Evolutionary conservation across 1,140 invertebrate species (phyloP).

Genomic region (Dolichoris vasculosae): DNA sequence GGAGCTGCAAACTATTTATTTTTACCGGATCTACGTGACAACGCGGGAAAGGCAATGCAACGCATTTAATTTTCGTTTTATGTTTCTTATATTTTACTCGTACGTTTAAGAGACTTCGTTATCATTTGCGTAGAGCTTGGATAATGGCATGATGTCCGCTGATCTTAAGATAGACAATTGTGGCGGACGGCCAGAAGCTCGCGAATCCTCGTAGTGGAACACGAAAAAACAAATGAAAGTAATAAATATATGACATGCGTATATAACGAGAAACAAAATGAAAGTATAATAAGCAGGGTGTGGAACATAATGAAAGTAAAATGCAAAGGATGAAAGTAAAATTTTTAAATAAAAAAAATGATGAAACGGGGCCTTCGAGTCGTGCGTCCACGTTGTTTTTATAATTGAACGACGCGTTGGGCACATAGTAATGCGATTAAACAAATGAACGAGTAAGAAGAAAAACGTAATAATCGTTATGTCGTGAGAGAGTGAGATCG

Average conservation of each 20-base stretch:
- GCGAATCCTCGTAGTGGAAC: neutral
- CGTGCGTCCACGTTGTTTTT: slow-evolving; percentile 32
- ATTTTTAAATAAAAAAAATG: slow-evolving; percentile 20
- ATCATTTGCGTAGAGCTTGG: neutral
- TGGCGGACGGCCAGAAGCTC: neutral
- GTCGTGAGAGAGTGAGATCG: slow-evolving; percentile 17
- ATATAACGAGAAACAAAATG: slow-evolving; percentile 26
- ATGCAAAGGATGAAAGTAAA: slow-evolving; percentile 33
- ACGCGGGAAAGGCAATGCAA: neutral
- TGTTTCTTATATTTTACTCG: neutral
- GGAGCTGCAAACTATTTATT: neutral
- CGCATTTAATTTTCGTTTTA: neutral
- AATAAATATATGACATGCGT: neutral
- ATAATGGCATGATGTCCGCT: neutral
- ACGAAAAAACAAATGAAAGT: neutral
- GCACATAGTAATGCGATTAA: slow-evolving; percentile 32
- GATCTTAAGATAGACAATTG: neutral
- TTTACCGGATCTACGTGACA: neutral
- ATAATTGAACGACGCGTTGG: neutral
- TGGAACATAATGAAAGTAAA: slow-evolving; percentile 44
- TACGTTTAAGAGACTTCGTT: neutral
- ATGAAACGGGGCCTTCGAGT: slow-evolving; percentile 51
- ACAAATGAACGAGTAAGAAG: slow-evolving; percentile 23
- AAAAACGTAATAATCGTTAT: slow-evolving; percentile 40
- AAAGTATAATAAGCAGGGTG: slow-evolving; percentile 41